Percentiles rank a stretch among this genome's conserved stretches.
Conservation (phyloP, 2,888 invertebrate species). For the Ormyrus rosae region DNA sequence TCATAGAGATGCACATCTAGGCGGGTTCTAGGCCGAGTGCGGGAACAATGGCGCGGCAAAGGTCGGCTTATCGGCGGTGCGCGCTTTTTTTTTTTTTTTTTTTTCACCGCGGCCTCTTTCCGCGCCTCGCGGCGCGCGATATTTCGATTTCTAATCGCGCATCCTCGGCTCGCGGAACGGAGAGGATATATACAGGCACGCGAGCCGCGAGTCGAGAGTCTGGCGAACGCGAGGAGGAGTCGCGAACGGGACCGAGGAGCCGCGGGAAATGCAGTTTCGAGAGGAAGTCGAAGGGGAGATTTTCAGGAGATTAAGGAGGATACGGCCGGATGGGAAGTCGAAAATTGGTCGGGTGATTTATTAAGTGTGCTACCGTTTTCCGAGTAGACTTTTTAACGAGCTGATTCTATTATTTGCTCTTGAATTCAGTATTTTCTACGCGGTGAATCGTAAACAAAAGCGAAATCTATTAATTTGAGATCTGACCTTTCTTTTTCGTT, state of each 20-base stretch:
- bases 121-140: constrained; percentile 16
- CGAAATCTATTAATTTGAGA: too few species aligned
- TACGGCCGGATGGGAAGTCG: too few species aligned
- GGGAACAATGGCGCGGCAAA: constrained; percentile 43
- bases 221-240: not conserved
- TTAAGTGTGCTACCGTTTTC: too few species aligned
- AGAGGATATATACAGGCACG: not conserved
- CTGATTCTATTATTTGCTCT: too few species aligned
- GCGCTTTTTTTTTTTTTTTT: not conserved
- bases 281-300: not conserved
- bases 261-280: not conserved
- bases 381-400: too few species aligned
- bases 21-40: constrained; percentile 46
- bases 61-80: constrained; percentile 22
- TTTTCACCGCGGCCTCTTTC: constrained; percentile 21
- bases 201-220: not conserved
- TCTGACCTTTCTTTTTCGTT: too few species aligned
- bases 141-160: constrained; percentile 44
- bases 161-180: constrained; percentile 14
- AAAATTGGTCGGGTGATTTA: too few species aligned
- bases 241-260: not conserved
- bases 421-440: too few species aligned
- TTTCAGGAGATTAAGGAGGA: too few species aligned
- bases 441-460: too few species aligned
- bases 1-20: constrained; percentile 54